A percentile compares a stretch with the other conserved stretches of the same genome.
phyloP scores from a whole-genome alignment of 53 echinoderm and acorn worm genomes.

The Echinometra lucunter region DNA sequence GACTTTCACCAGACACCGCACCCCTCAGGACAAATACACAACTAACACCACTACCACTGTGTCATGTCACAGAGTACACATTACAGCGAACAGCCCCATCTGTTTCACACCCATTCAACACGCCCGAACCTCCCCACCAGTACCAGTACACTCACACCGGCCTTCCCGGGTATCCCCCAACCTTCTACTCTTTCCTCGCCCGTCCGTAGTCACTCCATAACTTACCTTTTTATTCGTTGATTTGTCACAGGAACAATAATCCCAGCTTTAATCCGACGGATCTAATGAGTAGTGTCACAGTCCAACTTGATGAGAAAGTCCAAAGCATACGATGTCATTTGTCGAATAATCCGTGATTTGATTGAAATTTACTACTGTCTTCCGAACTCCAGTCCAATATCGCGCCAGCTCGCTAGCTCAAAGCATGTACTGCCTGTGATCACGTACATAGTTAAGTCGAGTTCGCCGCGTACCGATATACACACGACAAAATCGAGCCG shows the following conservation, averaged over 20 bases:
- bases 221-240: constrained; percentile 21
- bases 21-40: background rate
- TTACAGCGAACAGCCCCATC: background rate
- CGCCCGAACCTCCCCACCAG: constrained; percentile 7
- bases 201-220: background rate
- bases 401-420: too few species aligned
- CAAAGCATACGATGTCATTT: background rate
- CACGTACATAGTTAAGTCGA: background rate
- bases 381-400: too few species aligned
- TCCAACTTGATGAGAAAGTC: constrained; percentile 46
- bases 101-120: background rate
- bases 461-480: background rate
- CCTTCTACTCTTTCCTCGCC: background rate
- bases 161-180: background rate
- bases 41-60: background rate
- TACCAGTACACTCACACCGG: background rate
- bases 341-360: constrained; percentile 7
- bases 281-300: constrained; percentile 27
- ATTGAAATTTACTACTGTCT: background rate
- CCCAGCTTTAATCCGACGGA: constrained; percentile 16
- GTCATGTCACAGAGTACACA: background rate
- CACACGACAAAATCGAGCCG: background rate
- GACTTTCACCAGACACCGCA: constrained; percentile 5
- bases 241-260: background rate
- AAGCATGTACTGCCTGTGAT: background rate